Conservation (phyloP, 2,888 invertebrate genomes). For the Masnerella sp. region DNA sequence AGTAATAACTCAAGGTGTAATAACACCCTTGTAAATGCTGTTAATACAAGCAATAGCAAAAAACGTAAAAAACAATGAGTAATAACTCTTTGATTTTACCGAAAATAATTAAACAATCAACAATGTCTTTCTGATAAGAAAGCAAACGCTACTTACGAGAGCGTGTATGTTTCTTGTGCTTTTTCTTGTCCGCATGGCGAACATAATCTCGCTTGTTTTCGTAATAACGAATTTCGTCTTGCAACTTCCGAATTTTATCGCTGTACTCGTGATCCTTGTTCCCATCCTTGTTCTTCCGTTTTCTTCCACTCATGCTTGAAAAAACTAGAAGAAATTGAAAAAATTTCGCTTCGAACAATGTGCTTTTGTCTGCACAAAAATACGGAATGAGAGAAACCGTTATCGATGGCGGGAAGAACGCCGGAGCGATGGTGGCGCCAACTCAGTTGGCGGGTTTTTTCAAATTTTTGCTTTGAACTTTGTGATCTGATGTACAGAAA, state of each 20-base stretch:
- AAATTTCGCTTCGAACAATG: not conserved
- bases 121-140: not conserved
- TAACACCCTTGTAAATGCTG: not conserved
- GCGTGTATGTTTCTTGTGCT: not conserved
- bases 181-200: not conserved
- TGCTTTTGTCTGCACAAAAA: not conserved
- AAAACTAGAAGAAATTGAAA: not conserved
- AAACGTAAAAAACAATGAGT: not conserved
- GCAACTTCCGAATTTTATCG: not conserved
- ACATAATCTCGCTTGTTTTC: not conserved
- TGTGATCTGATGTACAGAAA: not conserved
- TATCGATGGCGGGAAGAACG: not conserved
- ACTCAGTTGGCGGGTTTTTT: not conserved
- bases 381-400: not conserved
- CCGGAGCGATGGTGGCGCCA: not conserved
- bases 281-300: not conserved
- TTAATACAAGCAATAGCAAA: no score
- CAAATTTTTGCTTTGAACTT: conserved; percentile 2
- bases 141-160: not conserved
- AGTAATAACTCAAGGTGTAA: not conserved
- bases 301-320: not conserved
- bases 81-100: not conserved
- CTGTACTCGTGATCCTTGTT: not conserved
- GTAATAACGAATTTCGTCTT: conserved; percentile 1
- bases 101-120: not conserved